These are phyloP conservation scores for Glossophaga mutica DNA, from an alignment of 2,797 vertebrate species.

Conservation along the genomic window DNA sequence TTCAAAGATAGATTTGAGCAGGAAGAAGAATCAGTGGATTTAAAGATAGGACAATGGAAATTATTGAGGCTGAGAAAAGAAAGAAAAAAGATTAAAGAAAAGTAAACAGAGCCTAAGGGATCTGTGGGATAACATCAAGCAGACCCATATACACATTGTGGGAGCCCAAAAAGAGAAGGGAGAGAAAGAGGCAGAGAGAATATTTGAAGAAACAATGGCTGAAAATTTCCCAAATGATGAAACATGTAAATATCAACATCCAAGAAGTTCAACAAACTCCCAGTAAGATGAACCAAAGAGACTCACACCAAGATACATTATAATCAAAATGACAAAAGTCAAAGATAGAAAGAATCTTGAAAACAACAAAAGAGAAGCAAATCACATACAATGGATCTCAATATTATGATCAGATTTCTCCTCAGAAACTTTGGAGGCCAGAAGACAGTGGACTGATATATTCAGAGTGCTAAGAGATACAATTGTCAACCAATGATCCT, in stretches of 20 bases:
- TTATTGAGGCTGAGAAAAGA: not conserved
- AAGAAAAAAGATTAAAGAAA: not conserved
- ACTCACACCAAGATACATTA: too few species aligned
- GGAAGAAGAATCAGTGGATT: not conserved
- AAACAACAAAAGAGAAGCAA: not conserved
- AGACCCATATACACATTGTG: too few species aligned
- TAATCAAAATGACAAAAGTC: too few species aligned
- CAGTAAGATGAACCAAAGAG: not conserved
- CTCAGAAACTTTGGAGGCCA: not conserved
- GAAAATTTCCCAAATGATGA: not conserved
- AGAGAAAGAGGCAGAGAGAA: not conserved
- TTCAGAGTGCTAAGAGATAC: not conserved
- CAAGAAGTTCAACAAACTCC: not conserved
- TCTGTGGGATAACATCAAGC: too few species aligned
- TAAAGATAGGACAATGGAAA: not conserved
- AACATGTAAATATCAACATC: not conserved
- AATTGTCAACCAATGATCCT: not conserved
- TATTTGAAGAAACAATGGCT: not conserved
- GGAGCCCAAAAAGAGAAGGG: too few species aligned
- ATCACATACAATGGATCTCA: not conserved
- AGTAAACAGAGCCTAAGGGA: not conserved
- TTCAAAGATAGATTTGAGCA: not conserved
- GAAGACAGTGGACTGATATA: not conserved
- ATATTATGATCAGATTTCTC: not conserved
- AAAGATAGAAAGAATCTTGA: too few species aligned